A percentile compares a stretch with the other conserved stretches of the same genome.
phyloP scores from a whole-genome alignment of 2,888 invertebrate genomes.

The Eurytoma adleriae region DNA sequence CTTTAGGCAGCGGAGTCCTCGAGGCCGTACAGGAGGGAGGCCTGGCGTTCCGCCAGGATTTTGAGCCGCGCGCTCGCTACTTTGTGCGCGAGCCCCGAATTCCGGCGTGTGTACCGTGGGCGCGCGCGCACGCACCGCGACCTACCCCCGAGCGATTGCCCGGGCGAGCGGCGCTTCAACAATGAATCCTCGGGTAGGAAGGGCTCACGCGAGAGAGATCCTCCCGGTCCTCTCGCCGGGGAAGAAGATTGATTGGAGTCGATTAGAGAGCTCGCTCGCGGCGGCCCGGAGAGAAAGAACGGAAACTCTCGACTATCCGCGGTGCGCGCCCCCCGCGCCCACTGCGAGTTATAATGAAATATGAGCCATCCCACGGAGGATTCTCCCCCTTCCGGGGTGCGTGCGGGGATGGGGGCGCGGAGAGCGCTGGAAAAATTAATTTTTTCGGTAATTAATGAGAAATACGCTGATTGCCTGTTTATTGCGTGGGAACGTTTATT shows the following conservation, averaged over 20 bases:
- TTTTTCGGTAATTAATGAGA: conserved; percentile 12
- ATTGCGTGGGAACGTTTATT: not conserved
- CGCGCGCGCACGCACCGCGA: not conserved
- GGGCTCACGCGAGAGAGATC: not conserved
- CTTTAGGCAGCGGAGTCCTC: not conserved
- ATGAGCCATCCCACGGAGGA: not conserved
- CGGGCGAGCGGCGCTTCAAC: conserved; percentile 5
- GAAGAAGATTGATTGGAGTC: conserved; percentile 25
- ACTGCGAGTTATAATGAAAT: conserved; percentile 13
- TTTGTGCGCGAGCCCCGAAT: conserved; percentile 29
- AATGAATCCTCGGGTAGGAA: conserved; percentile 18
- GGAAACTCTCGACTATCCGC: not conserved
- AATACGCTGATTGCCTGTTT: conserved; percentile 10
- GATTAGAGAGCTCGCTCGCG: not conserved
- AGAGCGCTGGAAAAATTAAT: not conserved
- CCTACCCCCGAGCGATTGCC: not conserved
- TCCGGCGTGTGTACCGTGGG: not conserved
- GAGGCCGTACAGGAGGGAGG: not conserved
- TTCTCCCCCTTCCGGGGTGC: too few relatives aligned
- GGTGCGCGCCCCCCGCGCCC: not conserved
- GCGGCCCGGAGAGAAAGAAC: not conserved
- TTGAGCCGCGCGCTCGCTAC: conserved; percentile 29
- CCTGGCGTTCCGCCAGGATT: conserved; percentile 41
- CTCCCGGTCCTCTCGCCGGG: not conserved
- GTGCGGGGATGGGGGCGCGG: too few relatives aligned